phyloP scores from a whole-genome alignment of 2,888 invertebrate species.

The Perizoma affinitatum region DNA sequence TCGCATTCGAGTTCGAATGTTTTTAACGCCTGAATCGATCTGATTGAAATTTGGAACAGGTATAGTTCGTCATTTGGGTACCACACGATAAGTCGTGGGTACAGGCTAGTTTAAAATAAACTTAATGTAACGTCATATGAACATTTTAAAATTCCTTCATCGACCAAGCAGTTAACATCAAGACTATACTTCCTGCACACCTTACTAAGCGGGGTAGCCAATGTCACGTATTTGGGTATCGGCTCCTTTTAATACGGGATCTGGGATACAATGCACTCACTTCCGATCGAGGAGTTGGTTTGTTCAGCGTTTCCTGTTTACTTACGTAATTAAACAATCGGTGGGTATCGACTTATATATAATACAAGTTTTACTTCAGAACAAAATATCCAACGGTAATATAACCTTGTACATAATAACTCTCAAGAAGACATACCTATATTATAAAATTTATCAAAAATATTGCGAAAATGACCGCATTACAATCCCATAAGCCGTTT shows the following conservation, averaged over 20 bases:
- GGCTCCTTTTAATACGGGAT: conserved; percentile 46
- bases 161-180: conserved; percentile 25
- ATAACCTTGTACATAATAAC: too few relatives aligned
- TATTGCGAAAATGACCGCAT: too few relatives aligned
- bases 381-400: too few relatives aligned
- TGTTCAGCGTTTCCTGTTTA: conserved; percentile 64
- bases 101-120: too few relatives aligned
- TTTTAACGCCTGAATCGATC: too few relatives aligned
- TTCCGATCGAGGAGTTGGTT: conserved; percentile 64
- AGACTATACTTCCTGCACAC: conserved; percentile 29
- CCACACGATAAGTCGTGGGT: too few relatives aligned
- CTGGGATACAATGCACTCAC: conserved; percentile 70
- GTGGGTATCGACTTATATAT: conserved; percentile 2
- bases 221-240: conserved; percentile 42
- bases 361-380: too few relatives aligned
- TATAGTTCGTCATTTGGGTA: too few relatives aligned
- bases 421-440: background rate
- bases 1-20: too few relatives aligned
- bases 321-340: conserved; percentile 35
- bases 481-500: background rate
- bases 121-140: too few relatives aligned
- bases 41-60: too few relatives aligned
- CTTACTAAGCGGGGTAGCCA: conserved; percentile 25
- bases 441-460: background rate
- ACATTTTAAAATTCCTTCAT: conserved; percentile 32